phyloP scores from a whole-genome alignment of 1,140 invertebrate species.

The Hyles vespertilio region DNA sequence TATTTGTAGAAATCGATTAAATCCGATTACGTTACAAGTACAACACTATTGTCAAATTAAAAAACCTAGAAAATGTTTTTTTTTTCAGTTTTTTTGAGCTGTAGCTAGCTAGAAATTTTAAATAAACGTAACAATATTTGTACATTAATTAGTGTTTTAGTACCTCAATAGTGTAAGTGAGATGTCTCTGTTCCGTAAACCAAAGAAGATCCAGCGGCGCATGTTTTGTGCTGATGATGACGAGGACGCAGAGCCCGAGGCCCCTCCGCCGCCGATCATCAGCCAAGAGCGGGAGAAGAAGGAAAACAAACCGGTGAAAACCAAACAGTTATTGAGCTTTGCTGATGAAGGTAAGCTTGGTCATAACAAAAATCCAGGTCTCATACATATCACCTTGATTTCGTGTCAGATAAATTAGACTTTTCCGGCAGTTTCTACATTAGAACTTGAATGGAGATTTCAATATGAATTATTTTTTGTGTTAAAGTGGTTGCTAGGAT shows the following conservation, averaged over 20 bases:
- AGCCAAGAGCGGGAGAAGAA: conserved; percentile 51
- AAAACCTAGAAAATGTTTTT: no score
- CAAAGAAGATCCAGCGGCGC: conserved; percentile 88
- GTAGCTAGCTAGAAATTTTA: not conserved
- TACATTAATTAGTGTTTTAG: not conserved
- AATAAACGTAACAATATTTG: not conserved
- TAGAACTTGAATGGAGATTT: no score
- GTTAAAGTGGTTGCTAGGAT: no score
- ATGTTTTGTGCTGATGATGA: conserved; percentile 86
- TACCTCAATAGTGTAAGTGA: conserved; percentile 4
- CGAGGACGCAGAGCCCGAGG: conserved; percentile 77
- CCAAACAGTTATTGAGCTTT: conserved; percentile 86
- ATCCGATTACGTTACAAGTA: no score
- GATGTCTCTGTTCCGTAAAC: conserved; percentile 93
- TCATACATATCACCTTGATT: no score
- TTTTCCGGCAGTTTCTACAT: no score
- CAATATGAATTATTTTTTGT: no score
- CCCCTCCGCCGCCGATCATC: conserved; percentile 57
- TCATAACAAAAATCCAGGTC: no score
- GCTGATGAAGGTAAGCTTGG: conserved; percentile 82
- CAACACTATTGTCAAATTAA: no score
- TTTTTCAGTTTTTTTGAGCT: no score
- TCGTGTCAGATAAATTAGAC: no score
- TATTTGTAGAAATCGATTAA: no score
- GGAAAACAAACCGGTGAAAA: conserved; percentile 74